Evolutionary conservation across 2,797 vertebrate species (phyloP).

Genomic region (Kryptolebias ocellatus): DNA sequence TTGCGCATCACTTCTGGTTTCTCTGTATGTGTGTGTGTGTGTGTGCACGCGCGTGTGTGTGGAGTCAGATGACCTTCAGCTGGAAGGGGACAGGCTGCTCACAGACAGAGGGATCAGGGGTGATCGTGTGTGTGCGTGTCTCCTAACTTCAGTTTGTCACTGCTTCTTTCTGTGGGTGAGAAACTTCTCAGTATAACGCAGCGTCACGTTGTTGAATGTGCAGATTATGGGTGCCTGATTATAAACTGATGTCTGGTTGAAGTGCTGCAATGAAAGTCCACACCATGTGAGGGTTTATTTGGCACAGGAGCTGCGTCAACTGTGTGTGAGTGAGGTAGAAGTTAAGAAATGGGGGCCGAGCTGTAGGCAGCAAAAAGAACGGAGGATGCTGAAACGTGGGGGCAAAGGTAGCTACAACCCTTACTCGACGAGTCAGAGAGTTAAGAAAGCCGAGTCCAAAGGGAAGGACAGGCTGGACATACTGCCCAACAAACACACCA

Average conservation of each 20-base stretch:
- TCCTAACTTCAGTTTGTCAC: no score
- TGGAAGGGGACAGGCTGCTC: constrained; percentile 23
- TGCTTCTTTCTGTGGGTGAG: not conserved
- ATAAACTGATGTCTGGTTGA: constrained; percentile 33
- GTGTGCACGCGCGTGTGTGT: constrained; percentile 11
- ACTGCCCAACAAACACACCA: constrained; percentile 72
- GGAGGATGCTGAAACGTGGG: constrained; percentile 81
- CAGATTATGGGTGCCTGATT: constrained; percentile 1
- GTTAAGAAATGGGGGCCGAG: constrained; percentile 24
- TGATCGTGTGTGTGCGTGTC: not conserved
- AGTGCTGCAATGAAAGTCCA: constrained; percentile 29
- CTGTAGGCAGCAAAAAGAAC: constrained; percentile 7
- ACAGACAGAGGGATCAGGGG: constrained; percentile 4
- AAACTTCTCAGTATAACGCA: not conserved
- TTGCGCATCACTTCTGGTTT: constrained; percentile 63
- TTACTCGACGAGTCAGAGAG: constrained; percentile 71
- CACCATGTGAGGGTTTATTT: not conserved
- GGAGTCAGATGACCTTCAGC: constrained; percentile 43
- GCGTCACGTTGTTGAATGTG: not conserved
- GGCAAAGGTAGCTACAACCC: constrained; percentile 86
- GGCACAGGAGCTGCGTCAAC: not conserved
- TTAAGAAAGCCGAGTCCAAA: constrained; percentile 67
- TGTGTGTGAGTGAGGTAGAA: not conserved
- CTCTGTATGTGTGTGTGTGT: constrained; percentile 14
- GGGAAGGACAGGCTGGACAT: constrained; percentile 78